Percentiles rank a stretch among this genome's conserved stretches.
These are phyloP conservation scores for Pachypsylla venusta DNA, from an alignment of 1,140 invertebrate genomes.

Conservation along the genomic window DNA sequence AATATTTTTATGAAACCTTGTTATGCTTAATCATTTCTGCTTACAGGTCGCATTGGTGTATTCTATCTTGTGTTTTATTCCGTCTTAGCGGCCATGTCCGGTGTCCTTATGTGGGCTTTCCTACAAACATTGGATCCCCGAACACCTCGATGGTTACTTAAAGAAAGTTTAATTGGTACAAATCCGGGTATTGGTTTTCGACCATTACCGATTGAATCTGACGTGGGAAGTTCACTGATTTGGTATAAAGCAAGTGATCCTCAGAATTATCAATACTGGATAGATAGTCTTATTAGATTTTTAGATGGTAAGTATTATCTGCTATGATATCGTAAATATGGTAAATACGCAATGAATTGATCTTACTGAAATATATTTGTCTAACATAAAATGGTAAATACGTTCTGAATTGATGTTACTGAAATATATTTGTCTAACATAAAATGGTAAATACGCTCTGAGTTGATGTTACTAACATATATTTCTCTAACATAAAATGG, in stretches of 20 bases:
- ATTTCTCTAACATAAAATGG: too few relatives aligned
- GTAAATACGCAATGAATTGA: too few relatives aligned
- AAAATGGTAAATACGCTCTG: too few relatives aligned
- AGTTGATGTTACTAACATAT: too few relatives aligned
- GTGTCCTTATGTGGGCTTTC: slow-evolving; percentile 81
- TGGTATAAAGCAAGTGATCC: slow-evolving; percentile 69
- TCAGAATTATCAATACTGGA: slow-evolving; percentile 62
- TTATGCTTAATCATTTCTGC: too few relatives aligned
- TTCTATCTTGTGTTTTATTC: slow-evolving; percentile 87
- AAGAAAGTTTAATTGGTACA: slow-evolving; percentile 69
- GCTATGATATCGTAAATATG: too few relatives aligned
- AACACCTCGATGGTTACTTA: slow-evolving; percentile 67
- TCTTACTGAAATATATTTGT: too few relatives aligned
- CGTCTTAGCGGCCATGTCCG: slow-evolving; percentile 69
- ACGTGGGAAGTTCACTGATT: slow-evolving; percentile 83
- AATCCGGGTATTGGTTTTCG: slow-evolving; percentile 85
- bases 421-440: too few relatives aligned
- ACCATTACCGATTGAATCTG: slow-evolving; percentile 62
- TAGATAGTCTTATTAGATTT: slow-evolving; percentile 50
- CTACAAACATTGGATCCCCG: slow-evolving; percentile 76
- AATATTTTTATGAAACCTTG: too few relatives aligned
- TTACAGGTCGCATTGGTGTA: slow-evolving; percentile 69
- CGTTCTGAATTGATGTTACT: too few relatives aligned
- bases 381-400: too few relatives aligned
- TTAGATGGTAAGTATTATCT: slow-evolving; percentile 55